Conservation (phyloP, 1,140 invertebrate species). For the Zaprionus ghesquierei region DNA sequence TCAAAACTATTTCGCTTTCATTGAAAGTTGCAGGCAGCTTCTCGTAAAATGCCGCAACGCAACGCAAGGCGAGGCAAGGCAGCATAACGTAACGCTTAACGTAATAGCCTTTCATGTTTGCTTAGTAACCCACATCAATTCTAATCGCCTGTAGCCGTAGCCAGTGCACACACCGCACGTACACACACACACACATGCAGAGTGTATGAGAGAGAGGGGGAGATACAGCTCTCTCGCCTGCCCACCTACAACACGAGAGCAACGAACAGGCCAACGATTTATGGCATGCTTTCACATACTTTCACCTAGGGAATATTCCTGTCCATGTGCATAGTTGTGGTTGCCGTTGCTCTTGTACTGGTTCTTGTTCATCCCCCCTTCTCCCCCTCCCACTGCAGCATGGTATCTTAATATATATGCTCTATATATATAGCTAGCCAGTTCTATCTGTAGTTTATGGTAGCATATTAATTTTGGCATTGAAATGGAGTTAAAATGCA, state of each 20-base stretch:
- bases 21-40: conserved; percentile 51
- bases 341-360: conserved; percentile 29
- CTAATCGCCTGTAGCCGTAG: conserved; percentile 65
- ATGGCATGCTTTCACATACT: conserved; percentile 81
- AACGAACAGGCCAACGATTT: conserved; percentile 66
- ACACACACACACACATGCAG: conserved; percentile 10
- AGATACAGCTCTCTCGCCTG: background rate
- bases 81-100: conserved; percentile 74
- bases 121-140: conserved; percentile 81
- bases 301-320: conserved; percentile 79
- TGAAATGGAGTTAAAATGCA: conserved; percentile 69
- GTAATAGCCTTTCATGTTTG: conserved; percentile 81
- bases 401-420: conserved; percentile 1
- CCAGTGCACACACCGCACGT: conserved; percentile 26
- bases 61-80: conserved; percentile 56
- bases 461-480: conserved; percentile 75
- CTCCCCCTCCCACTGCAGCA: background rate
- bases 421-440: conserved; percentile 18
- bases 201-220: background rate
- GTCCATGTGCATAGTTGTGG: conserved; percentile 56
- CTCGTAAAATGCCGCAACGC: conserved; percentile 52
- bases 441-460: conserved; percentile 56
- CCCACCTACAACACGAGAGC: conserved; percentile 38
- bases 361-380: background rate
- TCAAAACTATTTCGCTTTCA: conserved; percentile 53